Evolutionary conservation across 2,888 invertebrate species (phyloP), one percentile per base, ranked within the genome.

Genomic region (Muscina levida): DNA sequence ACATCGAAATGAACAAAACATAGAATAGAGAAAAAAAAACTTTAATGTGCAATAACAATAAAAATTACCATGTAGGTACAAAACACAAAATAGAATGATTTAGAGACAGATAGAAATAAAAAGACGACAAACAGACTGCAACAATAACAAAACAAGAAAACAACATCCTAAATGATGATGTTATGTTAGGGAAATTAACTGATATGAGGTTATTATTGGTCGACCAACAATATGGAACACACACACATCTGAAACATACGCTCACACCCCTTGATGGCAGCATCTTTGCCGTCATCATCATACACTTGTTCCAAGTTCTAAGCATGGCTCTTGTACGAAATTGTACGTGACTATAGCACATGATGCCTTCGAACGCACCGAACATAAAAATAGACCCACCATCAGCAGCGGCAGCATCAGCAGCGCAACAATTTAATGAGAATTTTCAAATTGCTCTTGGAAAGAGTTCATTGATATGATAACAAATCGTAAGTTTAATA

Each of bases 281-380:
- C n/a, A n/a, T n/a, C n/a, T n/a, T n/a, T n/a, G n/a, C n/a, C n/a
- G n/a, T n/a, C n/a, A n/a, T n/a, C n/a, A n/a, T n/a, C n/a, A n/a
- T n/a, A n/a, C n/a, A 37, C 59, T 67, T 53, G 37, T 24, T 5
- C 31, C 31, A 31, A 31, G 31, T 31, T 3, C 31, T 31, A 8
- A 3, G n/a, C n/a, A n/a, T n/a, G n/a, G n/a, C n/a, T n/a, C n/a
- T 31, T 31, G 8, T 5, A 31, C 4, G 8, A 31, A 65, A 5
- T 31, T n/a, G n/a, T 79, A 79, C 79, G 79, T 79, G 79, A 79
- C 79, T 44, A 66, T 66, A 39, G n/a, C n/a, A n/a, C n/a, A n/a
- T n/a, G n/a, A n/a, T n/a, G n/a, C n/a, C 4, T 31, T 31, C 4
- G 31, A 8, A 53, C 57, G 17, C 13, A 56, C 56, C 24, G n/a